A percentile compares a stretch with the other conserved stretches of the same genome.
phyloP scores from a whole-genome alignment of 2,888 invertebrate genomes.

The Pemphredon lugubris region DNA sequence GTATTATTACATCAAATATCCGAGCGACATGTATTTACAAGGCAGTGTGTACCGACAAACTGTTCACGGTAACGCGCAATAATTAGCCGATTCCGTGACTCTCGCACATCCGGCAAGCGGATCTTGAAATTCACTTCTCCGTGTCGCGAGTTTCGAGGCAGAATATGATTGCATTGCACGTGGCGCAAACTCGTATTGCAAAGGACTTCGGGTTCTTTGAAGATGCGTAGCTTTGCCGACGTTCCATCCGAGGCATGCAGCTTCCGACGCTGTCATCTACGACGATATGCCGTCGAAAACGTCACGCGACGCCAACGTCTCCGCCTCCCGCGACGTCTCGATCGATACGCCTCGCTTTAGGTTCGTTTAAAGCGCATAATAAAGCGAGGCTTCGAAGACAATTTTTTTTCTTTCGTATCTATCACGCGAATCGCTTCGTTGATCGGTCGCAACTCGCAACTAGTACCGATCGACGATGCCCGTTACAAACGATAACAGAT shows the following conservation, averaged over 20 bases:
- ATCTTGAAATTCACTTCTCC: slow-evolving; percentile 28
- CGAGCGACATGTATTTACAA: too few species aligned
- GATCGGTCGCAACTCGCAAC: too few species aligned
- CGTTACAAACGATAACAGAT: too few species aligned
- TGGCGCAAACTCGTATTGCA: slow-evolving; percentile 54
- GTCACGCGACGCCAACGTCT: slow-evolving; percentile 36
- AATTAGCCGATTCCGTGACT: too few species aligned
- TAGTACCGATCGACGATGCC: too few species aligned
- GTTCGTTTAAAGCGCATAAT: slow-evolving; percentile 52
- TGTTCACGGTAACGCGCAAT: too few species aligned
- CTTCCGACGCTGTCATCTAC: slow-evolving; percentile 42
- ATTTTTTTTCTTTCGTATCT: too few species aligned
- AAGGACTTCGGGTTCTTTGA: slow-evolving; percentile 56
- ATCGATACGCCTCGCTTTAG: slow-evolving; percentile 51
- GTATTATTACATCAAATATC: too few species aligned
- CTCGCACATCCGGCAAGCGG: too few species aligned
- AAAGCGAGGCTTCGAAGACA: too few species aligned
- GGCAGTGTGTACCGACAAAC: too few species aligned
- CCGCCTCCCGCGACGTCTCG: slow-evolving; percentile 18
- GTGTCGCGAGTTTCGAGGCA: slow-evolving; percentile 35
- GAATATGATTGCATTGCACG: slow-evolving; percentile 50
- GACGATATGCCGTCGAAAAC: slow-evolving; percentile 51
- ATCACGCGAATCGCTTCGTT: too few species aligned
- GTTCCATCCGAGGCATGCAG: slow-evolving; percentile 56
- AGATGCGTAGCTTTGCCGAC: slow-evolving; percentile 35